These are phyloP conservation scores for Falco cherrug DNA, from an alignment of 2,797 vertebrate genomes.

Conservation along the genomic window DNA sequence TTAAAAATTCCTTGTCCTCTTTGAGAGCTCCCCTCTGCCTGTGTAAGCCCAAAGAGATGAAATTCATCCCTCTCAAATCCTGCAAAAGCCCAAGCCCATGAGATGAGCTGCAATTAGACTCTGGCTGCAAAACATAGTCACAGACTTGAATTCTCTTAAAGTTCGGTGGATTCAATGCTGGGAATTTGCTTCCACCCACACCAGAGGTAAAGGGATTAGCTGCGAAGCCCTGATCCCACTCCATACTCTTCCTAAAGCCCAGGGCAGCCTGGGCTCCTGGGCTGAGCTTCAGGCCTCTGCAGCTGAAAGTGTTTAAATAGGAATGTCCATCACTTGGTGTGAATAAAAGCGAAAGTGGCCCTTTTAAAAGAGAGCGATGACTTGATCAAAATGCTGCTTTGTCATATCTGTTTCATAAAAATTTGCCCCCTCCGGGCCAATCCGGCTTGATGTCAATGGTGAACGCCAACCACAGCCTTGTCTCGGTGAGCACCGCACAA, in stretches of 20 bases:
- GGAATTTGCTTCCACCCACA: conserved; percentile 45
- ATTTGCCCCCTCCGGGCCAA: conserved; percentile 63
- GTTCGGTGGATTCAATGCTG: conserved; percentile 20
- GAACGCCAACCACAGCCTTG: conserved; percentile 61
- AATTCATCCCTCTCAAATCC: not conserved
- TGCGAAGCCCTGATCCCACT: conserved; percentile 13
- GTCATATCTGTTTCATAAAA: conserved; percentile 70
- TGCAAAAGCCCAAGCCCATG: not conserved
- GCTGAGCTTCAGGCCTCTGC: conserved; percentile 31
- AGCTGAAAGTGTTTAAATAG: conserved; percentile 57
- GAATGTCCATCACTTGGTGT: not conserved
- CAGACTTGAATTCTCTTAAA: not conserved
- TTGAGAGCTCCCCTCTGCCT: not conserved
- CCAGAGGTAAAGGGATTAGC: conserved; percentile 60
- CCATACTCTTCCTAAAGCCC: conserved; percentile 25
- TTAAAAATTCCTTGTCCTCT: not conserved
- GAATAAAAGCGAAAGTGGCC: conserved; percentile 35
- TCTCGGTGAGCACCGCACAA: conserved; percentile 69
- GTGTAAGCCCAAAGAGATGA: not conserved
- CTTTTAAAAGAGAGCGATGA: conserved; percentile 39
- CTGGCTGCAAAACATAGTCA: not conserved
- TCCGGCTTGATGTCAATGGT: conserved; percentile 49
- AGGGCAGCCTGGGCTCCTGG: not conserved
- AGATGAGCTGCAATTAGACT: not conserved
- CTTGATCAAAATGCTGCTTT: conserved; percentile 68